Percentiles rank a stretch among this genome's conserved stretches.
These are phyloP conservation scores for Diacarnus erythraeanus DNA, from an alignment of 37 sponge, comb jelly and placozoan species.

Conservation along the genomic window DNA sequence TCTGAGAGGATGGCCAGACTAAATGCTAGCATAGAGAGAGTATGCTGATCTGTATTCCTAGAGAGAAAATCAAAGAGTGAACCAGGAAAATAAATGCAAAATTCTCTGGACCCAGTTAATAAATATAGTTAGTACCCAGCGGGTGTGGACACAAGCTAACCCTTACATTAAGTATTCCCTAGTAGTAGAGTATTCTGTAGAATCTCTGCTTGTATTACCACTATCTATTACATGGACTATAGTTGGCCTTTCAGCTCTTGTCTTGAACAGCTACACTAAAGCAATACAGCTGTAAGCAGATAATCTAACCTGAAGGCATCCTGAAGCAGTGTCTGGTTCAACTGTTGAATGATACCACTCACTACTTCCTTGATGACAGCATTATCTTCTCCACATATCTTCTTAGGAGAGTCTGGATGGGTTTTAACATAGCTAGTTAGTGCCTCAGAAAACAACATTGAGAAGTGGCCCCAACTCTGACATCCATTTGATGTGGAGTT, in stretches of 20 bases:
- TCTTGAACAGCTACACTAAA: no score
- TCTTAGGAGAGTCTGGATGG: neutral
- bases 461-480: constrained; percentile 14
- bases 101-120: no score
- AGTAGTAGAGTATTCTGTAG: no score
- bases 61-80: neutral
- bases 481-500: neutral
- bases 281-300: no score
- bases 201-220: no score
- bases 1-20: constrained; percentile 17
- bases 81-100: no score
- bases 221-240: no score
- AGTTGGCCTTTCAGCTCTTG: no score
- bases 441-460: neutral
- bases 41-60: constrained; percentile 20
- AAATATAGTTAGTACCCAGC: no score
- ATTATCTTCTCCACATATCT: neutral
- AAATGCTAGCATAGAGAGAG: constrained; percentile 5
- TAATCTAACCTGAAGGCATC: constrained; percentile 28
- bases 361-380: neutral
- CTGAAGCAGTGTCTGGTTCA: constrained; percentile 23
- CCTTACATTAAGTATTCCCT: neutral
- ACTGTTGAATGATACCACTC: neutral
- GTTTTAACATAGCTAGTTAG: neutral
- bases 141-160: no score